Evolutionary conservation across 2,888 invertebrate species (phyloP).

Genomic region (Pseudococcus jackbeardsleyi): DNA sequence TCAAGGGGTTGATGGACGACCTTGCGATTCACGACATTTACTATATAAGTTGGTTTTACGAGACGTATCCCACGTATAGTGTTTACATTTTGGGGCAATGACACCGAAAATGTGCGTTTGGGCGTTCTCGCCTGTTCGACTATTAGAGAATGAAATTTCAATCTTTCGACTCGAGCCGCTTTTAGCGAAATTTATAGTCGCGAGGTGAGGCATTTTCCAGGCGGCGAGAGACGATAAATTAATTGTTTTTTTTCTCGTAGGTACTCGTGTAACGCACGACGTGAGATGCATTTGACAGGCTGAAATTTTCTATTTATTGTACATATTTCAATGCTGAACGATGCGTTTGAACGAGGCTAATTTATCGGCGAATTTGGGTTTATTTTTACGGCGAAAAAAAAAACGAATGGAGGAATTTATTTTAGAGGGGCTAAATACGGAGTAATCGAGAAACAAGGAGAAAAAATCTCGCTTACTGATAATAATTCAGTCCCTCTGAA

Average conservation of each 20-base stretch:
- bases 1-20: constrained; percentile 63
- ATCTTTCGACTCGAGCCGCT: not conserved
- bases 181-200: not conserved
- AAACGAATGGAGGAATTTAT: too few species aligned
- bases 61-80: constrained; percentile 50
- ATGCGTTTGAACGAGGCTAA: too few species aligned
- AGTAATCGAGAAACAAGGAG: too few species aligned
- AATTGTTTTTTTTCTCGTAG: not conserved
- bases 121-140: constrained; percentile 3
- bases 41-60: constrained; percentile 29
- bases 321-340: too few species aligned
- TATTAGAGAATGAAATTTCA: not conserved
- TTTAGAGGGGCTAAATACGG: too few species aligned
- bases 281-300: not conserved
- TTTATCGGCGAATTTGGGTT: too few species aligned
- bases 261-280: not conserved
- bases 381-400: too few species aligned
- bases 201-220: not conserved
- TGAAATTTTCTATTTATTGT: not conserved
- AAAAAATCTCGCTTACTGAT: too few species aligned
- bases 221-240: not conserved
- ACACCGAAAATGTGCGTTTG: constrained; percentile 49
- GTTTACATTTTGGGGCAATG: constrained; percentile 62
- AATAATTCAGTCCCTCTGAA: too few species aligned
- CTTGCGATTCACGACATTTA: constrained; percentile 55